Conservation (phyloP, 2,888 invertebrate genomes). For the Aproaerema taeniolella region DNA sequence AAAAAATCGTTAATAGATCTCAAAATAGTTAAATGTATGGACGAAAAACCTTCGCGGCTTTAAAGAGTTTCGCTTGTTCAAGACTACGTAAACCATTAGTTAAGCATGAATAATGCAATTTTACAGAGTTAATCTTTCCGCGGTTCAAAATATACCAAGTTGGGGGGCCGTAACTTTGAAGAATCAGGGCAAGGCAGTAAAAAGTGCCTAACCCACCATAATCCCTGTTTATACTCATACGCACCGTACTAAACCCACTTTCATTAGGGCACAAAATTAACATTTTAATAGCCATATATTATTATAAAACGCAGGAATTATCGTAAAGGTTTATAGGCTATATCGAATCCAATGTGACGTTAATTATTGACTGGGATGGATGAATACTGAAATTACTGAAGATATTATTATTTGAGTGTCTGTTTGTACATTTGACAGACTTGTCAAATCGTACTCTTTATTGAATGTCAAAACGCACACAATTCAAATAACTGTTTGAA, state of each 20-base stretch:
- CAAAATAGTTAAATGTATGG: too few species aligned
- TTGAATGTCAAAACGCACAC: too few species aligned
- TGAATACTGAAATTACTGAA: too few species aligned
- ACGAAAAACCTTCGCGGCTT: too few species aligned
- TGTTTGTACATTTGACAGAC: too few species aligned
- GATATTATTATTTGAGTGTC: too few species aligned
- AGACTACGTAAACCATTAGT: too few species aligned
- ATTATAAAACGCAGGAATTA: conserved; percentile 56
- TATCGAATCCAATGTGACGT: conserved; percentile 35
- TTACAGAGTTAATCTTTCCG: conserved; percentile 1
- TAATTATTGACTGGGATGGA: conserved; percentile 39
- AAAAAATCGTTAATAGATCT: too few species aligned
- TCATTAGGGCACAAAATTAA: conserved; percentile 71
- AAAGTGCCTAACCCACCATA: conserved; percentile 54
- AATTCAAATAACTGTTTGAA: too few species aligned
- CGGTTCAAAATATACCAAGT: conserved; percentile 6
- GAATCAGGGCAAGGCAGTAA: conserved; percentile 61
- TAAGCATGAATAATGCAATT: conserved; percentile 23
- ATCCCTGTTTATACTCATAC: conserved; percentile 59
- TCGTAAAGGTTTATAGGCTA: conserved; percentile 46
- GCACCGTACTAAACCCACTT: conserved; percentile 62
- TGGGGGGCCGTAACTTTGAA: conserved; percentile 34
- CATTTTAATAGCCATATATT: conserved; percentile 72
- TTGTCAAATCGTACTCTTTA: too few species aligned
- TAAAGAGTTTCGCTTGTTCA: too few species aligned